Percentiles rank a stretch among this genome's conserved stretches.
Conservation (phyloP, 2,888 invertebrate species). For the Ethmia dodecea region DNA sequence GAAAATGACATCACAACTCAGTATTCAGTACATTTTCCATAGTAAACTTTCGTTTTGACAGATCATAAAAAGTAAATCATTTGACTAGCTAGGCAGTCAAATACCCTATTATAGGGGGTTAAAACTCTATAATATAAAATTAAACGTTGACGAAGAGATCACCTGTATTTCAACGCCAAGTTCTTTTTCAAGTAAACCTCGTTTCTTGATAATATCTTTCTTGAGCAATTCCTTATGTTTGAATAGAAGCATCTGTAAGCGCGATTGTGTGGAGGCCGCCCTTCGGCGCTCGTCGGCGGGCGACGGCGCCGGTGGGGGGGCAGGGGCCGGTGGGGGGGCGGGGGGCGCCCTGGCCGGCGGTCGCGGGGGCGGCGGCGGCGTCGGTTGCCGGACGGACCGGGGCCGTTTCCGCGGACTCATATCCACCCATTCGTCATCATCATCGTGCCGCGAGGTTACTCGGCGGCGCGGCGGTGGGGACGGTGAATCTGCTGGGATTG, state of each 20-base stretch:
- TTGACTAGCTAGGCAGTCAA: too few species aligned
- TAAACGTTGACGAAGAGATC: too few species aligned
- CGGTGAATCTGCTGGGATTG: slow-evolving; percentile 32
- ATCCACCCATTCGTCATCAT: slow-evolving; percentile 68
- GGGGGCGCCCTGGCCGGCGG: slow-evolving; percentile 27
- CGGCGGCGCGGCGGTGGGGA: slow-evolving; percentile 47
- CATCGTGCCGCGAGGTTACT: slow-evolving; percentile 42
- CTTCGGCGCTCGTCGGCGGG: slow-evolving; percentile 69
- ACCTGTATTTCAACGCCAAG: slow-evolving; percentile 94
- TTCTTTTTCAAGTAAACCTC: slow-evolving; percentile 92
- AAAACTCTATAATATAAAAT: too few species aligned
- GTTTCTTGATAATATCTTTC: slow-evolving; percentile 94
- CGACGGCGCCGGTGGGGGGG: slow-evolving; percentile 21
- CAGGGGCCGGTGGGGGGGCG: slow-evolving; percentile 25
- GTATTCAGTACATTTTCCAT: too few species aligned
- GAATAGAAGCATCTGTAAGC: slow-evolving; percentile 85
- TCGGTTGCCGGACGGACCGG: slow-evolving; percentile 26
- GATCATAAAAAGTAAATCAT: too few species aligned
- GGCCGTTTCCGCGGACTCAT: slow-evolving; percentile 51
- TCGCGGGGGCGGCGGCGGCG: slow-evolving; percentile 20
- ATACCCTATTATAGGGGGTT: too few species aligned
- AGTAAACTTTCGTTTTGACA: too few species aligned
- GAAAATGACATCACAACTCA: too few species aligned
- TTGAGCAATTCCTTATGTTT: slow-evolving; percentile 95
- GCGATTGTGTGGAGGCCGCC: slow-evolving; percentile 74